Conservation (phyloP, 2,888 invertebrate species). For the Trachelus troglodyta region DNA sequence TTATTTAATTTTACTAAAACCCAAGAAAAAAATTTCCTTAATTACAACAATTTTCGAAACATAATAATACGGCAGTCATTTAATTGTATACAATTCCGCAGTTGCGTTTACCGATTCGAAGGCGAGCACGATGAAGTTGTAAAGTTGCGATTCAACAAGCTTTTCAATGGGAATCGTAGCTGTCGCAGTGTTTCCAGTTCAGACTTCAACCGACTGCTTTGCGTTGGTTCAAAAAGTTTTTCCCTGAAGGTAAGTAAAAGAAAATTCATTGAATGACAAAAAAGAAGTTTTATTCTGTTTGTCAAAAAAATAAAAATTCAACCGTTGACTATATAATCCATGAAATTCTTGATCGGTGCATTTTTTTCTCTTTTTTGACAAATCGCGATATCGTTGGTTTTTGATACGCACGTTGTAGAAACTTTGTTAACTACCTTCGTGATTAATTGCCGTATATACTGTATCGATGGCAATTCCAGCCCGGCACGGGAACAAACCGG, state of each 20-base stretch:
- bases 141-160: constrained; percentile 79
- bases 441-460: neutral
- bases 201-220: constrained; percentile 60
- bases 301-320: neutral
- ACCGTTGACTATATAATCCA: neutral
- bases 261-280: neutral
- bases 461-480: neutral
- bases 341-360: neutral
- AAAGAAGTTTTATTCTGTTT: neutral
- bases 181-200: constrained; percentile 60
- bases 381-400: neutral
- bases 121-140: constrained; percentile 85
- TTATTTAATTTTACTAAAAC: neutral
- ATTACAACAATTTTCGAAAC: neutral
- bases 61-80: neutral
- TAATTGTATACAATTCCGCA: constrained; percentile 53
- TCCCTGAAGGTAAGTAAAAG: constrained; percentile 55
- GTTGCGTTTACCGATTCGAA: constrained; percentile 89
- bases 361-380: neutral
- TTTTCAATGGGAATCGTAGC: constrained; percentile 69
- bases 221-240: constrained; percentile 58
- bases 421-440: neutral
- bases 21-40: neutral
- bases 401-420: neutral
- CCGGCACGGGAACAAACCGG: neutral